phyloP scores from a whole-genome alignment of 2,888 invertebrate species.

The Tortricodes alternella region DNA sequence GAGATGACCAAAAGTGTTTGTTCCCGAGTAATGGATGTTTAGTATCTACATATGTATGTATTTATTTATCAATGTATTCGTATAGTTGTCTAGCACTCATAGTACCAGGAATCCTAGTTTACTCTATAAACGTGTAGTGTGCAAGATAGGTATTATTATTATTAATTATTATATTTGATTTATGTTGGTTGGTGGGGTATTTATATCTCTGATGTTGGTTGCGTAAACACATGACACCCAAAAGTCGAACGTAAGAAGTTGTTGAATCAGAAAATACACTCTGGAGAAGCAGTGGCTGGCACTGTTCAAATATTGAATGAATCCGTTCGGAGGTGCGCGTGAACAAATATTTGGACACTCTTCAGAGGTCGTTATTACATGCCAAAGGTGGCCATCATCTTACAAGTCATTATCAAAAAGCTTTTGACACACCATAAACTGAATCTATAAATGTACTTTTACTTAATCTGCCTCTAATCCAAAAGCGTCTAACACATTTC shows the following conservation, averaged over 20 bases:
- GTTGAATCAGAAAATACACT: slow-evolving; percentile 77
- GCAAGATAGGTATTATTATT: no score
- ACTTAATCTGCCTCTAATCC: slow-evolving; percentile 11
- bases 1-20: no score
- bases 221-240: slow-evolving; percentile 66
- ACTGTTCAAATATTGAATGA: slow-evolving; percentile 75
- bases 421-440: slow-evolving; percentile 22
- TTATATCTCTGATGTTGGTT: slow-evolving; percentile 52
- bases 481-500: slow-evolving; percentile 21
- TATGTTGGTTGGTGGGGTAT: slow-evolving; percentile 44
- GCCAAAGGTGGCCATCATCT: slow-evolving; percentile 49
- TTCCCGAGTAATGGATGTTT: no score
- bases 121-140: no score
- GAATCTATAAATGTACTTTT: slow-evolving; percentile 20
- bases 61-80: no score
- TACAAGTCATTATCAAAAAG: slow-evolving; percentile 10
- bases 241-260: slow-evolving; percentile 70
- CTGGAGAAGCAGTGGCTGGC: slow-evolving; percentile 73
- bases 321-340: slow-evolving; percentile 73
- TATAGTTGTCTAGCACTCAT: no score
- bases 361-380: slow-evolving; percentile 68
- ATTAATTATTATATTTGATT: no score
- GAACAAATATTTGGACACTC: slow-evolving; percentile 69
- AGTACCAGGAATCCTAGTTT: no score
- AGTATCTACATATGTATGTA: no score